Percentiles rank a stretch among this genome's conserved stretches.
These are phyloP conservation scores for Raphicerus campestris DNA, from an alignment of 2,113 vertebrate genomes.

Conservation along the genomic window DNA sequence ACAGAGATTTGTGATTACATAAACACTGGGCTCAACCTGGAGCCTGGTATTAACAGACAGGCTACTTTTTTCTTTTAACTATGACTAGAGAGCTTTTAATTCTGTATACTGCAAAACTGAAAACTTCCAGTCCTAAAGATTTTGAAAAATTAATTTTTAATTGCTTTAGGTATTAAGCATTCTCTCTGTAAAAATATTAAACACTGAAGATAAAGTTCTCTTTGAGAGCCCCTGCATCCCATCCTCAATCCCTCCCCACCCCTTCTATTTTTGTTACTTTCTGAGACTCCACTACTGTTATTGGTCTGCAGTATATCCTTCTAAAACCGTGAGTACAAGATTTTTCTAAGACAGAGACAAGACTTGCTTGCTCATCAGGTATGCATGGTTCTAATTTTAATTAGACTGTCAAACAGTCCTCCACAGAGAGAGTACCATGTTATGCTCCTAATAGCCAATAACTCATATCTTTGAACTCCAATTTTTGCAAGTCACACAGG, in stretches of 20 bases:
- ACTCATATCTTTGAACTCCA: background rate
- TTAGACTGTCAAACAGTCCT: background rate
- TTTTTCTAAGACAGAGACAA: background rate
- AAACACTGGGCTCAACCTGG: background rate
- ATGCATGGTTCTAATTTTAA: background rate
- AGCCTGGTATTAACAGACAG: background rate
- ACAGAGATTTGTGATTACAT: background rate
- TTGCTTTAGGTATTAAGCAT: background rate
- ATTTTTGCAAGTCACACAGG: background rate
- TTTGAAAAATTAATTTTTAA: slow-evolving; percentile 6
- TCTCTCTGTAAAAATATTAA: background rate
- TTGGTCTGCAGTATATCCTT: background rate
- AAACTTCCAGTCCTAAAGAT: background rate
- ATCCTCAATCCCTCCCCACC: background rate
- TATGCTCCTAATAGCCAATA: background rate
- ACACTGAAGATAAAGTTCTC: background rate
- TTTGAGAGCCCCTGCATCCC: background rate
- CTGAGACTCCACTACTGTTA: background rate
- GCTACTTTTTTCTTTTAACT: background rate
- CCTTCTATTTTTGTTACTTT: background rate
- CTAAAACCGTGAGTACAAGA: background rate
- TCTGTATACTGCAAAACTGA: background rate
- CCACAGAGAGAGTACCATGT: background rate
- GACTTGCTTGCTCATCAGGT: background rate
- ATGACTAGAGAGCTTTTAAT: background rate